phyloP scores from a whole-genome alignment of 2,113 vertebrate genomes.

The Onychorhynchus coronatus region DNA sequence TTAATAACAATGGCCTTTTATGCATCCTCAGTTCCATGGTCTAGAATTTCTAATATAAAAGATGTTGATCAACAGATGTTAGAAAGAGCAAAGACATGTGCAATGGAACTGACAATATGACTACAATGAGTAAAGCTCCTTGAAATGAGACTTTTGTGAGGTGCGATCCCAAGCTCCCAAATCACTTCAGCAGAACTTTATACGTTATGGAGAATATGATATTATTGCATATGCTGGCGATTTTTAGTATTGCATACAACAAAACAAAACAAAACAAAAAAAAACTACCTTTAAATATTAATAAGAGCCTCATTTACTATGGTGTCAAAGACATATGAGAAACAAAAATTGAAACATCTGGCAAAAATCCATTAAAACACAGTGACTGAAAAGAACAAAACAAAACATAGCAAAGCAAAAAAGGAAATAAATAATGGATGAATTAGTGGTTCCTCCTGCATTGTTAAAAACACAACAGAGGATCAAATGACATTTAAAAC shows the following conservation, averaged over 20 bases:
- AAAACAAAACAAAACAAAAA: background rate
- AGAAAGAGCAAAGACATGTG: background rate
- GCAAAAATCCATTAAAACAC: background rate
- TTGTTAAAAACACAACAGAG: conserved; percentile 22
- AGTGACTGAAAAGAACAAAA: conserved; percentile 24
- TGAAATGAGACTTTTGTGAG: background rate
- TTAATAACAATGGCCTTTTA: background rate
- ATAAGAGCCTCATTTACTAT: background rate
- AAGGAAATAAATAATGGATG: conserved; percentile 46
- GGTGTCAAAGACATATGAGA: background rate
- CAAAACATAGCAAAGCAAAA: conserved; percentile 12
- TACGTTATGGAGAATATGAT: background rate
- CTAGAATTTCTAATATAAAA: background rate
- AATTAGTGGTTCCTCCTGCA: background rate
- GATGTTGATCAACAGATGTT: background rate
- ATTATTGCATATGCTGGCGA: background rate
- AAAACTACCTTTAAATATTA: background rate
- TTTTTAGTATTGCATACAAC: background rate
- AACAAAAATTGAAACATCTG: background rate
- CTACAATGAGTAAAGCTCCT: background rate
- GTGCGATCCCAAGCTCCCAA: background rate
- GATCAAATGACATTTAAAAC: conserved; percentile 25
- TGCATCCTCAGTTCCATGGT: background rate
- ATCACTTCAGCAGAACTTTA: background rate
- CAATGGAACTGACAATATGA: background rate